Evolutionary conservation across 2,888 invertebrate genomes (phyloP).

Genomic region (Deilephila elpenor): DNA sequence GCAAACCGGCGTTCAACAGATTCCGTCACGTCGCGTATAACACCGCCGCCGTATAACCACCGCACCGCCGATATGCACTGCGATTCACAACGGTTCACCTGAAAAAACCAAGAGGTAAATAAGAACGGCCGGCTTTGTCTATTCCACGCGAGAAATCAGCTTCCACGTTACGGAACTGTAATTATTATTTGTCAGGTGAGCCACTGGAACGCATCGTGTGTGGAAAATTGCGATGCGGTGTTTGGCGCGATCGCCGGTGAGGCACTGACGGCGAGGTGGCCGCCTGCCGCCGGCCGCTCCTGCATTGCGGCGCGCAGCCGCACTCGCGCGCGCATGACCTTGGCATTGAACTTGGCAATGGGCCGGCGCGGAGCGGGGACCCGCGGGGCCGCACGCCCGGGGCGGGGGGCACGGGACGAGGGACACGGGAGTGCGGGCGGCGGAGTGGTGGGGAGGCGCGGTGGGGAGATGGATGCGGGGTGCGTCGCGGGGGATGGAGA

Average conservation of each 20-base stretch:
- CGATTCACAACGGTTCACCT: slow-evolving; percentile 52
- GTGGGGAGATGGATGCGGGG: slow-evolving; percentile 38
- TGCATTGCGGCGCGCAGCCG: slow-evolving; percentile 88
- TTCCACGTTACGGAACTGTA: slow-evolving; percentile 48
- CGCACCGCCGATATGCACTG: slow-evolving; percentile 47
- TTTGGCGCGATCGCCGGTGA: slow-evolving; percentile 71
- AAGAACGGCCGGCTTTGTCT: slow-evolving; percentile 32
- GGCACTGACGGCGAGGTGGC: slow-evolving; percentile 75
- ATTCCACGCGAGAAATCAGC: slow-evolving; percentile 30
- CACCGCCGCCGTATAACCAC: slow-evolving; percentile 44
- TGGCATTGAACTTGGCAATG: slow-evolving; percentile 93
- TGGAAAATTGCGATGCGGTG: slow-evolving; percentile 63
- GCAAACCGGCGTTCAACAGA: slow-evolving; percentile 34
- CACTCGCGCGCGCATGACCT: slow-evolving; percentile 88
- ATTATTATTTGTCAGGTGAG: slow-evolving; percentile 58
- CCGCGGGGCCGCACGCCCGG: slow-evolving; percentile 37
- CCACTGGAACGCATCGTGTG: slow-evolving; percentile 51
- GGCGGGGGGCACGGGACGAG: slow-evolving; percentile 37
- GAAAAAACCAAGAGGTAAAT: slow-evolving; percentile 45
- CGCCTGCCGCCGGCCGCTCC: slow-evolving; percentile 80
- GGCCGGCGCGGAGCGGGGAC: slow-evolving; percentile 69
- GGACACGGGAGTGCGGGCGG: slow-evolving; percentile 35
- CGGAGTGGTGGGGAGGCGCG: slow-evolving; percentile 37
- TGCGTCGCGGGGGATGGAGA: slow-evolving; percentile 58
- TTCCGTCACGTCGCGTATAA: slow-evolving; percentile 52